Conservation (phyloP, 2,797 vertebrate genomes). For the Takifugu ocellatus region DNA sequence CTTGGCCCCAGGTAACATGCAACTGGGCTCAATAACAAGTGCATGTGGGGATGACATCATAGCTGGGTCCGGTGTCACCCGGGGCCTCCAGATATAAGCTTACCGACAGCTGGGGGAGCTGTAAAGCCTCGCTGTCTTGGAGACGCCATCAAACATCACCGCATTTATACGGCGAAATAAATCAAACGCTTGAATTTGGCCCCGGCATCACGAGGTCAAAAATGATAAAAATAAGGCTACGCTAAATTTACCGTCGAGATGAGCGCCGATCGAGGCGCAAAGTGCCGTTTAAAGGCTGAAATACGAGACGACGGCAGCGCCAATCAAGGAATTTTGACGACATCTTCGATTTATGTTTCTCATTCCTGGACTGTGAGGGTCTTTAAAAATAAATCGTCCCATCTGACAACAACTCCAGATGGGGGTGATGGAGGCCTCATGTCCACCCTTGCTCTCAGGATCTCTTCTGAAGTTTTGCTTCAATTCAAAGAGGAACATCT, state of each 20-base stretch:
- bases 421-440: not conserved
- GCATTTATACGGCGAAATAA: not conserved
- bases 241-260: not conserved
- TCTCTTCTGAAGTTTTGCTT: constrained; percentile 16
- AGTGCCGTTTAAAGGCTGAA: not conserved
- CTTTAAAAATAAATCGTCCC: constrained; percentile 2
- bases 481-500: constrained; percentile 32
- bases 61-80: constrained; percentile 53
- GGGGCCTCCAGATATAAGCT: constrained; percentile 55
- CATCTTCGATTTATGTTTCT: constrained; percentile 1
- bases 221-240: not conserved
- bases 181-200: constrained; percentile 2
- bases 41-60: constrained; percentile 50
- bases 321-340: not conserved
- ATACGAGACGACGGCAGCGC: not conserved
- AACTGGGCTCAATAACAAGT: constrained; percentile 41
- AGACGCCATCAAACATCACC: constrained; percentile 43
- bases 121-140: constrained; percentile 29
- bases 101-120: constrained; percentile 59
- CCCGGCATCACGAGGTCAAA: not conserved
- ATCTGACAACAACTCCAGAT: constrained; percentile 3
- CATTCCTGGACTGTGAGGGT: not conserved
- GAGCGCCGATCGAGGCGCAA: not conserved
- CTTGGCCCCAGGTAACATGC: constrained; percentile 46
- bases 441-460: constrained; percentile 4